A percentile compares a stretch with the other conserved stretches of the same genome.
Conservation (phyloP, 2,888 invertebrate genomes). For the Bibio marci region DNA sequence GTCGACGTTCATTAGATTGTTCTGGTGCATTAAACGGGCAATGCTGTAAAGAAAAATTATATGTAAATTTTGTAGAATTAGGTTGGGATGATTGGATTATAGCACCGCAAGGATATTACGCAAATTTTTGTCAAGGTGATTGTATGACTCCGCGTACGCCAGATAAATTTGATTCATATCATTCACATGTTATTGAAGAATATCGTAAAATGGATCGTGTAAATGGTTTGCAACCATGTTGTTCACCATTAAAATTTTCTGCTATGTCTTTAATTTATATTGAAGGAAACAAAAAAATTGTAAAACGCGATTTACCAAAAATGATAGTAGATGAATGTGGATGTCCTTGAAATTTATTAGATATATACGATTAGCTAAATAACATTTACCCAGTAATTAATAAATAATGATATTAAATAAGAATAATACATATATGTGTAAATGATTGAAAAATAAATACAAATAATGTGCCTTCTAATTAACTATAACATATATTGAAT, state of each 20-base stretch:
- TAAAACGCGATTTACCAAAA: slow-evolving; percentile 85
- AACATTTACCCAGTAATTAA: too few relatives aligned
- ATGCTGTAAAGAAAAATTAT: slow-evolving; percentile 80
- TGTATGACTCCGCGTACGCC: slow-evolving; percentile 52
- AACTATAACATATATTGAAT: too few relatives aligned
- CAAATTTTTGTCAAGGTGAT: slow-evolving; percentile 85
- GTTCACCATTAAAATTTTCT: slow-evolving; percentile 81
- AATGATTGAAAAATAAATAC: too few relatives aligned
- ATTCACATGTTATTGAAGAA: slow-evolving; percentile 83
- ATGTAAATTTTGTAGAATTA: slow-evolving; percentile 77
- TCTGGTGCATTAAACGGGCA: slow-evolving; percentile 38
- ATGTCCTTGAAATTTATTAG: slow-evolving; percentile 56
- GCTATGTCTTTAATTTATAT: slow-evolving; percentile 86
- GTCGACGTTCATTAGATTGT: slow-evolving; percentile 72
- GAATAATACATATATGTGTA: too few relatives aligned
- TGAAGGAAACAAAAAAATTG: slow-evolving; percentile 70
- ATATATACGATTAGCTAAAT: too few relatives aligned
- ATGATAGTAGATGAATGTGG: slow-evolving; percentile 95
- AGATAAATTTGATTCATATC: slow-evolving; percentile 70
- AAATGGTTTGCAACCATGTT: slow-evolving; percentile 75
- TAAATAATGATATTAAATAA: too few relatives aligned
- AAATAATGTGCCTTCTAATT: too few relatives aligned
- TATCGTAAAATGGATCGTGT: slow-evolving; percentile 58
- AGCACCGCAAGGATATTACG: slow-evolving; percentile 77
- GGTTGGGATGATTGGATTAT: slow-evolving; percentile 95